A percentile compares a stretch with the other conserved stretches of the same genome.
Evolutionary conservation across 30 jellyfish, hydroid and myxozoan species (phyloP).

Genomic region (Nemopilema nomurai): DNA sequence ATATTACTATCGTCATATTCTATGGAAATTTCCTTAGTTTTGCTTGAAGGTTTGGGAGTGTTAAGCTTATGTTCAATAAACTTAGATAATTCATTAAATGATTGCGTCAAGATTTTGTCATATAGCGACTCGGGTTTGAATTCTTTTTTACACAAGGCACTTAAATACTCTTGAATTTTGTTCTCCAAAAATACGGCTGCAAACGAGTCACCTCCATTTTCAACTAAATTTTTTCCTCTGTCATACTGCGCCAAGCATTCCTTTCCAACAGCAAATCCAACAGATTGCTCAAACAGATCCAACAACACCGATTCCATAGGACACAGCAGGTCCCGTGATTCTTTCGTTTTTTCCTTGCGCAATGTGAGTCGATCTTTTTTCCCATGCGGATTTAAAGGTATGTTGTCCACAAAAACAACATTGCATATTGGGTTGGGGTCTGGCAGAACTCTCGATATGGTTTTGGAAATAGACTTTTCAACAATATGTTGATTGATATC

Average conservation of each 20-base stretch:
- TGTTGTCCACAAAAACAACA: conserved; percentile 5
- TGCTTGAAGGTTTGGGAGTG: too few relatives aligned
- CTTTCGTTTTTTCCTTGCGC: background rate
- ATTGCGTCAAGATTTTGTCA: conserved; percentile 29
- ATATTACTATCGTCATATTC: background rate
- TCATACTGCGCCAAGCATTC: background rate
- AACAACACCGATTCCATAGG: background rate
- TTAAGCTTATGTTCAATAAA: background rate
- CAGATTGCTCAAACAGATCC: background rate
- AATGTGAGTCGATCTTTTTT: conserved; percentile 46
- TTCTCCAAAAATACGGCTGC: conserved; percentile 69
- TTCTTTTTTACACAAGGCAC: background rate
- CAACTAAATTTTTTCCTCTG: conserved; percentile 45
- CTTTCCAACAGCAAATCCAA: background rate
- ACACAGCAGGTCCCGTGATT: background rate
- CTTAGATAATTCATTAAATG: background rate
- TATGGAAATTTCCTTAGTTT: background rate
- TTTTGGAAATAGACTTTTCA: background rate
- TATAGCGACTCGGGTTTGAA: background rate
- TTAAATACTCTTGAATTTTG: conserved; percentile 16
- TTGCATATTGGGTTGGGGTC: background rate
- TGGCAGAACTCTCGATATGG: conserved; percentile 12
- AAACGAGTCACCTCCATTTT: conserved; percentile 89
- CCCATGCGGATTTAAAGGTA: conserved; percentile 55
- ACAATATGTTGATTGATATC: background rate